Percentiles rank a stretch among this genome's conserved stretches.
phyloP scores from a whole-genome alignment of 2,797 vertebrate species.

The Schizopygopsis pylzovi region DNA sequence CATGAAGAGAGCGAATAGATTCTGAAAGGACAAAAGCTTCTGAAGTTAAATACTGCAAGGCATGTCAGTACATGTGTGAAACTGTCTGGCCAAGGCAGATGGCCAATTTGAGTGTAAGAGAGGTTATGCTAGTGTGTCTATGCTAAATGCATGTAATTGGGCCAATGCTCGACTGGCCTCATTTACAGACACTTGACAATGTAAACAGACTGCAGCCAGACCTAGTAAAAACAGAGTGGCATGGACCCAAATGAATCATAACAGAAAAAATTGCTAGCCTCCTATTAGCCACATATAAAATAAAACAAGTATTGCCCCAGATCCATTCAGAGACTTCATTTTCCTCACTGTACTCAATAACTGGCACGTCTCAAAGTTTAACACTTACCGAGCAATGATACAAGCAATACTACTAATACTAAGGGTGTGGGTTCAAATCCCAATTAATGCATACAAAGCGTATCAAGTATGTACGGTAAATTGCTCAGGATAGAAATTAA shows the following conservation, averaged over 20 bases:
- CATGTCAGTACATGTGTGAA: background rate
- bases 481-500: no score
- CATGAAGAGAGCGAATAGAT: background rate
- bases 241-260: background rate
- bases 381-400: background rate
- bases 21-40: background rate
- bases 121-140: background rate
- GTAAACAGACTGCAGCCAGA: conserved; percentile 16
- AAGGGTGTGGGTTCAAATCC: background rate
- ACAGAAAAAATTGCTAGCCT: background rate
- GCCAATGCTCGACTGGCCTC: conserved; percentile 52
- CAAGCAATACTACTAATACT: background rate
- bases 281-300: background rate
- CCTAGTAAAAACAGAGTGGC: conserved; percentile 1
- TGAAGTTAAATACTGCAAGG: background rate
- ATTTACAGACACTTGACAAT: conserved; percentile 46
- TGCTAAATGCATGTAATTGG: conserved; percentile 54
- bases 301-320: background rate
- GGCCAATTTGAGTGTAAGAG: background rate
- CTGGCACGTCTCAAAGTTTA: background rate
- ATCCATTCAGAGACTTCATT: background rate
- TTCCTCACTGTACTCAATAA: background rate
- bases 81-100: background rate
- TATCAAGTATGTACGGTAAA: background rate
- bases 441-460: no score